Evolutionary conservation across 1,140 invertebrate genomes (phyloP), one percentile per base, ranked within the genome.

Genomic region (Triops longicaudatus): DNA sequence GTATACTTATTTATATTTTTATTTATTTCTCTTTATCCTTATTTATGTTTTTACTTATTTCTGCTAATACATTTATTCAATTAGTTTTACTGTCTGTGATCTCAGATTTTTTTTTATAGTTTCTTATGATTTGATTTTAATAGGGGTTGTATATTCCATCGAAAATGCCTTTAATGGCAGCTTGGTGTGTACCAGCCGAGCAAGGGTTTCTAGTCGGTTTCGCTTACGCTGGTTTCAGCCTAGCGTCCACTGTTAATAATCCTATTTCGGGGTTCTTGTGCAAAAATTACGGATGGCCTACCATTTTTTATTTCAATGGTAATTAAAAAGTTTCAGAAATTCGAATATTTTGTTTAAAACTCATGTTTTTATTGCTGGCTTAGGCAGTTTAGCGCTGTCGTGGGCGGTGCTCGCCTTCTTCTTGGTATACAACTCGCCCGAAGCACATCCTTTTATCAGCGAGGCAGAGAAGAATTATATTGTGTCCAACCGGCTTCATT

Each of bases 111-210:
- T n/a, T n/a, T n/a, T n/a, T n/a, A n/a, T 37, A 7, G 31, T 37
- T 37, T 37, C 2, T 37, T 37, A 4, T 4, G 7, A 2, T 37
- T 37, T 37, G 7, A 4, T 37, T 37, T 37, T 37, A 37, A 37
- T 37, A 88, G 86, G 88, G 87, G 72, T 85, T 86, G 1, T 85
- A 85, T 14, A 85, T 88, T 80, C 87, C 88, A 17, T 82, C 86
- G n/a, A 85, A 88, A 76, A 87, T 87, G 80, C 83, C 86, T 7
- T 81, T 88, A 31, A 86, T 86, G 83, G 83, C 83, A 6, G 83
- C 85, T 63, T 88, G 87, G 87, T 85, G 86, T 10, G 73, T 73
- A 7, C 63, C 27, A 5, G 72, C 42, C 37, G 76, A 77, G 26
- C 76, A 77, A 44, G 76, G 76, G 26, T 41, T 77, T n/a, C 72